phyloP scores from a whole-genome alignment of 2,888 invertebrate species.

The Cybosia mesomella region DNA sequence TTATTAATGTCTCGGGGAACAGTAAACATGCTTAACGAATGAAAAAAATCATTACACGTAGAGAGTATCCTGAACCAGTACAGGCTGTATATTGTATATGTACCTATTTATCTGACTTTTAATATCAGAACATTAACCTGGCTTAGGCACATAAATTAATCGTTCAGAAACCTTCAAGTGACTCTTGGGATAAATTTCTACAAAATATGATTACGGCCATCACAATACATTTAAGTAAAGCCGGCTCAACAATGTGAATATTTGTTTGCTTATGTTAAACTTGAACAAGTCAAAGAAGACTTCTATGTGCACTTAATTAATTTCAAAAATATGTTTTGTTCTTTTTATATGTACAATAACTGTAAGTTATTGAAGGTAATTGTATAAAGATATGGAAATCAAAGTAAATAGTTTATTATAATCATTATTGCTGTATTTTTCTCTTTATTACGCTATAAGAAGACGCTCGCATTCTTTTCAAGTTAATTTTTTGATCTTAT shows the following conservation, averaged over 20 bases:
- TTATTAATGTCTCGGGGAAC: not conserved
- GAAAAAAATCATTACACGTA: not conserved
- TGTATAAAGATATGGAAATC: not conserved
- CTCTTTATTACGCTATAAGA: not conserved
- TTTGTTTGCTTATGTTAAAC: constrained; percentile 40
- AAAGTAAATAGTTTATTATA: not conserved
- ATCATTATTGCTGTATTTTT: not conserved
- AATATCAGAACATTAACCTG: constrained; percentile 20
- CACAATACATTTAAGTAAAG: constrained; percentile 44
- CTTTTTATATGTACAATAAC: not conserved
- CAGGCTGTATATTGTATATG: not conserved
- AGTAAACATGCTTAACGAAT: not conserved
- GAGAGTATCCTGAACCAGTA: not conserved
- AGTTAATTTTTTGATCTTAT: not conserved
- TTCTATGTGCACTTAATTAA: constrained; percentile 20
- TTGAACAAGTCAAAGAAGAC: constrained; percentile 41
- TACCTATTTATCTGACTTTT: not conserved
- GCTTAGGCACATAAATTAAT: constrained; percentile 21
- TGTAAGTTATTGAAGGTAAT: not conserved
- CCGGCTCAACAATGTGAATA: constrained; percentile 36
- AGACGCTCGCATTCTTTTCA: not conserved
- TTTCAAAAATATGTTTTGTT: constrained; percentile 24
- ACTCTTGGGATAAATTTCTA: constrained; percentile 36
- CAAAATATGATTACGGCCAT: constrained; percentile 38
- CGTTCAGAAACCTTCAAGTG: constrained; percentile 38